Conservation (phyloP, 2,888 invertebrate species). For the Poecilobothrus nobilitatus region DNA sequence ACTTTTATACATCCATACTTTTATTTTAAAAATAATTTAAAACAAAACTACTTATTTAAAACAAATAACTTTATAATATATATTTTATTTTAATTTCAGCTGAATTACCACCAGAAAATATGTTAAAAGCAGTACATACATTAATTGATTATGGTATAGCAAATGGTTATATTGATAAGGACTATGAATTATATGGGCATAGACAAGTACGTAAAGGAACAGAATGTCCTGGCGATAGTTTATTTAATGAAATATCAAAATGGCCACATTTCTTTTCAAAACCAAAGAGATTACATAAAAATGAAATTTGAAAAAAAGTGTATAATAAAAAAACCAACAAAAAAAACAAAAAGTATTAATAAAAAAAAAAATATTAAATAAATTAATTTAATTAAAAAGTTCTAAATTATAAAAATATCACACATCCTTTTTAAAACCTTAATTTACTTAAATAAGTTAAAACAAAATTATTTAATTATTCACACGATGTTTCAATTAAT, state of each 20-base stretch:
- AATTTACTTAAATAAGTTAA: no score
- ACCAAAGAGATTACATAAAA: constrained; percentile 29
- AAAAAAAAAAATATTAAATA: no score
- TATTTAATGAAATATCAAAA: constrained; percentile 52
- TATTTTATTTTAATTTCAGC: constrained; percentile 38
- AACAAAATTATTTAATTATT: no score
- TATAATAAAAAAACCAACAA: not conserved
- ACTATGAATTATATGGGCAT: constrained; percentile 59
- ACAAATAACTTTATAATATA: not conserved
- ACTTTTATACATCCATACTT: no score
- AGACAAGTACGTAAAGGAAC: constrained; percentile 51
- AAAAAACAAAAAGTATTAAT: not conserved
- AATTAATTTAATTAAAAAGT: no score
- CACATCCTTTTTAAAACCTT: no score
- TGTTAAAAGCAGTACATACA: constrained; percentile 50
- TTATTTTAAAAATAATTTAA: no score
- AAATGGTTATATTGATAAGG: constrained; percentile 50
- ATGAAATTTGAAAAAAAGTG: constrained; percentile 21
- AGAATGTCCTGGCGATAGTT: constrained; percentile 58
- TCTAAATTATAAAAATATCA: no score
- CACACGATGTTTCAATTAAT: no score
- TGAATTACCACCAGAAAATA: constrained; percentile 51
- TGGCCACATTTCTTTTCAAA: constrained; percentile 53
- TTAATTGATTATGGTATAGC: constrained; percentile 55
- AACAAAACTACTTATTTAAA: no score